Evolutionary conservation across 2,797 vertebrate species (phyloP).

Genomic region (Typhlichthys subterraneus): DNA sequence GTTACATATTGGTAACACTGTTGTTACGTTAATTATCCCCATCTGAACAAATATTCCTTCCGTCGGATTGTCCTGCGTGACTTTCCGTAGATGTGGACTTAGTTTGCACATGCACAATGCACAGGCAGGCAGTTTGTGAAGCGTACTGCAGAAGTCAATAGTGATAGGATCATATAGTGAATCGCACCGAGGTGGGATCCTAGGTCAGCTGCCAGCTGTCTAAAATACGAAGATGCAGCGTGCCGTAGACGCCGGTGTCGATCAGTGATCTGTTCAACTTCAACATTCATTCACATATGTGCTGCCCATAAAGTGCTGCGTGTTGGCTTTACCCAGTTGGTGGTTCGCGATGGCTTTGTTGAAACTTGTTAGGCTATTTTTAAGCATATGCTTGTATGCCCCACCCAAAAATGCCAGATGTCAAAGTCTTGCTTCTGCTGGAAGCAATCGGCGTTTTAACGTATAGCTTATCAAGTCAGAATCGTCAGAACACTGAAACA

Average conservation of each 20-base stretch:
- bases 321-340: background rate
- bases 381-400: background rate
- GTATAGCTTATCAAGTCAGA: no score
- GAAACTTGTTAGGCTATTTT: conserved; percentile 30
- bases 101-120: background rate
- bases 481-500: no score
- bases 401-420: conserved; percentile 1
- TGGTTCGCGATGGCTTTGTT: conserved; percentile 19
- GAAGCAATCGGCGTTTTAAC: no score
- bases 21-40: background rate
- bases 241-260: conserved; percentile 1
- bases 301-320: background rate
- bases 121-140: background rate
- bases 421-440: background rate
- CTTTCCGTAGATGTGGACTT: conserved; percentile 20
- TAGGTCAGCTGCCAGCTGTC: background rate
- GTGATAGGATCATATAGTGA: background rate
- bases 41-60: background rate
- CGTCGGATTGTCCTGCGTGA: conserved; percentile 15
- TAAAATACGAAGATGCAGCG: conserved; percentile 13
- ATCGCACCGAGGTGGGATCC: no score
- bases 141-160: background rate
- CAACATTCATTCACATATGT: background rate
- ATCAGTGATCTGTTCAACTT: conserved; percentile 9
- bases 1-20: background rate